Percentiles rank a stretch among this genome's conserved stretches.
Evolutionary conservation across 2,888 invertebrate species (phyloP).

Genomic region (Meandrusa payeni): DNA sequence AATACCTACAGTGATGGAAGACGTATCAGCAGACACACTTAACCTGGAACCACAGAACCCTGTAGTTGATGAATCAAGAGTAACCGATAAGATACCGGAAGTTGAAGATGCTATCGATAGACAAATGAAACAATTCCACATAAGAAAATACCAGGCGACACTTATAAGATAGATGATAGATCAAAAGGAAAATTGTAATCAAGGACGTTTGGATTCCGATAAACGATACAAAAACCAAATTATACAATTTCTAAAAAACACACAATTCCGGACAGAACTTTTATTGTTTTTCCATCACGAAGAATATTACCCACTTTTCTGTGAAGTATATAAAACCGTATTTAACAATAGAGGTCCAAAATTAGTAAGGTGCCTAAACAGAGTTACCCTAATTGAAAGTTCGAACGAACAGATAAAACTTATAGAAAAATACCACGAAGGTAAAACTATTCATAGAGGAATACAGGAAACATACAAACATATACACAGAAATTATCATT

Average conservation of each 20-base stretch:
- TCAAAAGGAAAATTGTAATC: too few species aligned
- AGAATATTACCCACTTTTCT: too few species aligned
- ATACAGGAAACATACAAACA: conserved; percentile 30
- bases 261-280: too few species aligned
- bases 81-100: conserved; percentile 18
- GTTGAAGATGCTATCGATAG: conserved; percentile 23
- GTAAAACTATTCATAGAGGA: conserved; percentile 25
- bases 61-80: neutral
- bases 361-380: conserved; percentile 26
- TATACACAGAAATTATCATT: conserved; percentile 30
- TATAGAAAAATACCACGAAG: conserved; percentile 28
- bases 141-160: conserved; percentile 12
- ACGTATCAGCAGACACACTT: conserved; percentile 3
- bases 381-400: conserved; percentile 30
- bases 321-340: too few species aligned
- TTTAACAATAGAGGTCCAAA: conserved; percentile 29
- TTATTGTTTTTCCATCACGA: too few species aligned
- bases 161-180: conserved; percentile 24
- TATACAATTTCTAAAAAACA: too few species aligned
- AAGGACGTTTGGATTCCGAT: too few species aligned
- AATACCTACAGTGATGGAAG: too few species aligned
- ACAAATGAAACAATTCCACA: conserved; percentile 26
- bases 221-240: too few species aligned
- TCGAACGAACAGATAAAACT: conserved; percentile 22
- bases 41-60: conserved; percentile 4